Base-by-base conservation (phyloP, 2,797 vertebrate genomes). In the Telmatherina bonti region DNA sequence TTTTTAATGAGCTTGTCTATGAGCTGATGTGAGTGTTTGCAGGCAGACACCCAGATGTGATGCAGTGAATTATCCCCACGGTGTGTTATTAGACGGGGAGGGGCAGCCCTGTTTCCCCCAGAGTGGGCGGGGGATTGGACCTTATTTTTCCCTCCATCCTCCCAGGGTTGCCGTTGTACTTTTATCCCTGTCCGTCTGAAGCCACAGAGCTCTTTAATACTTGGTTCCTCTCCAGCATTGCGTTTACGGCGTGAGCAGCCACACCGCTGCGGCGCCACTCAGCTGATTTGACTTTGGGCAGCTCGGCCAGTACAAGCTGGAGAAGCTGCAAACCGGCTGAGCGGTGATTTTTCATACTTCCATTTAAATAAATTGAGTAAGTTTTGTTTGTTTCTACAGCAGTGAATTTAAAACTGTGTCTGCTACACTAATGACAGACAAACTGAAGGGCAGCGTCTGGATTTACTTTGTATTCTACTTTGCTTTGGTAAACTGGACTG, bases 1-100 rank as follows among this genome's bases (percentile, higher is more conserved):
- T 67, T 85, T 88, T 88, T 89, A 89, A 90, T 76, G 78, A 85
- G 83, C 51, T 75, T 36, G 58, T 76, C 7, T 60, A 56, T 52
- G 56, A 56, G 43, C 16, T 12, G 26, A 30, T 26, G 20, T 60
- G 38, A 43, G 62, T 43, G 29, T 62, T 52, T 4, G 22, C 72
- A 55, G 58, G 76, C 84, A 72, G 49, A 72, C 67, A n/a, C 72
- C 56, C 73, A 77, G 67, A 82, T 74, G 79, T 80, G 62, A 67
- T 57, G 68, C 62, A 20, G 26, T 63, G 78, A 76, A 77, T 85
- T 47, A n/a, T n/a, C n/a, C n/a, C n/a, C n/a, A n/a, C n/a, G n/a
- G n/a, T n/a, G n/a, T n/a, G n/a, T n/a, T n/a, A n/a, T n/a, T n/a
- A n/a, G n/a, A n/a, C n/a, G n/a, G n/a, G n/a, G n/a, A n/a, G n/a